A percentile compares a stretch with the other conserved stretches of the same genome.
Evolutionary conservation across 2,888 invertebrate genomes (phyloP).

Genomic region (Cephus pygmeus): DNA sequence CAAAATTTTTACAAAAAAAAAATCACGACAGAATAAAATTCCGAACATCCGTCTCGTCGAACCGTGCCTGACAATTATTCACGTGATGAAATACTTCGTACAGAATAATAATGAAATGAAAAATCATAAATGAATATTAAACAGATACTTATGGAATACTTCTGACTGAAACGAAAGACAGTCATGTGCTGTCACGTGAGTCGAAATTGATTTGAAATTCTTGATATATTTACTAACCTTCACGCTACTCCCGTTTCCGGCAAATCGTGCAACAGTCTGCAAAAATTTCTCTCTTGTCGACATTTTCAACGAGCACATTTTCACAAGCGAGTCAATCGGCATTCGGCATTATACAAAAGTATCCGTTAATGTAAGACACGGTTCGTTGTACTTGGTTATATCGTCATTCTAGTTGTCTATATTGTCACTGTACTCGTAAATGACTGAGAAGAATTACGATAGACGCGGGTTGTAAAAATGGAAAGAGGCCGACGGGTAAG

Average conservation of each 20-base stretch:
- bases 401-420: neutral
- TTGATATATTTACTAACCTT: conserved; percentile 33
- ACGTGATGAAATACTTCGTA: neutral
- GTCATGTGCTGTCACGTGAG: neutral
- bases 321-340: neutral
- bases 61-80: neutral
- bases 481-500: neutral
- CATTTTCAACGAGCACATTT: neutral
- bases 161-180: neutral
- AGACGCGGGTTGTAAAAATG: neutral
- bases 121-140: conserved; percentile 13
- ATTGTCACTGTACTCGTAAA: neutral
- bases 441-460: neutral
- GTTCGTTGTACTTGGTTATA: neutral
- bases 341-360: neutral
- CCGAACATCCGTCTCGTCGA: neutral
- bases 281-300: neutral
- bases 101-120: conserved; percentile 11
- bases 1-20: neutral
- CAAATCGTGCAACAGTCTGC: conserved; percentile 18
- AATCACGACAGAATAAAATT: neutral
- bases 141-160: neutral
- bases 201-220: neutral
- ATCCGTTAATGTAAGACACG: neutral
- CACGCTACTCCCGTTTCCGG: conserved; percentile 29